Evolutionary conservation across 2,888 invertebrate genomes (phyloP).

Genomic region (Trichogramma evanescens): DNA sequence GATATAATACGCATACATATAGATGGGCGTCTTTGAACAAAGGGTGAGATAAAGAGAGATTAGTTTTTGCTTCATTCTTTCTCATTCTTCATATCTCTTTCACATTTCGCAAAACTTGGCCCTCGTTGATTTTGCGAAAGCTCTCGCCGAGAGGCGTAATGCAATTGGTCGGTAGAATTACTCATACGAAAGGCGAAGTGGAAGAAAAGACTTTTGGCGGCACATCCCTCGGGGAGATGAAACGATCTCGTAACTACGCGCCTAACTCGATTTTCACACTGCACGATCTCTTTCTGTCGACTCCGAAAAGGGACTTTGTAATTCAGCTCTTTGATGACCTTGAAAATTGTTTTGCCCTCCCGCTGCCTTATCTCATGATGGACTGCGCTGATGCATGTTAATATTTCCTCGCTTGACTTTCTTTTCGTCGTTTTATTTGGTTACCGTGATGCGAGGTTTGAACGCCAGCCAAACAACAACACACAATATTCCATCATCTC

Average conservation of each 20-base stretch:
- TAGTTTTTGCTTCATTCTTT: conserved; percentile 16
- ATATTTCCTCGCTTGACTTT: too few species aligned
- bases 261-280: conserved; percentile 34
- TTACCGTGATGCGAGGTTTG: too few species aligned
- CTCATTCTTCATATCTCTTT: conserved; percentile 14
- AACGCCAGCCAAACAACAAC: too few species aligned
- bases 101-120: not conserved
- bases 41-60: conserved; percentile 6
- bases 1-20: conserved; percentile 10
- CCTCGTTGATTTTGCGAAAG: not conserved
- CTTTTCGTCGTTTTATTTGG: too few species aligned
- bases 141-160: conserved; percentile 23
- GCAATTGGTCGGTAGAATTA: conserved; percentile 34
- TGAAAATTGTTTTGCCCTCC: too few species aligned
- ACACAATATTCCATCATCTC: too few species aligned
- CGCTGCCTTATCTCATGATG: too few species aligned
- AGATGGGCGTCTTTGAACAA: not conserved
- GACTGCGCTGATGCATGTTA: too few species aligned
- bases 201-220: conserved; percentile 20
- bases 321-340: too few species aligned
- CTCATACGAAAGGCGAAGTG: conserved; percentile 23
- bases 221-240: conserved; percentile 29
- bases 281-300: conserved; percentile 29
- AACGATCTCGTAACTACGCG: conserved; percentile 34
- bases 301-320: not conserved